phyloP scores from a whole-genome alignment of 2,888 invertebrate species.

The Acronicta aceris region DNA sequence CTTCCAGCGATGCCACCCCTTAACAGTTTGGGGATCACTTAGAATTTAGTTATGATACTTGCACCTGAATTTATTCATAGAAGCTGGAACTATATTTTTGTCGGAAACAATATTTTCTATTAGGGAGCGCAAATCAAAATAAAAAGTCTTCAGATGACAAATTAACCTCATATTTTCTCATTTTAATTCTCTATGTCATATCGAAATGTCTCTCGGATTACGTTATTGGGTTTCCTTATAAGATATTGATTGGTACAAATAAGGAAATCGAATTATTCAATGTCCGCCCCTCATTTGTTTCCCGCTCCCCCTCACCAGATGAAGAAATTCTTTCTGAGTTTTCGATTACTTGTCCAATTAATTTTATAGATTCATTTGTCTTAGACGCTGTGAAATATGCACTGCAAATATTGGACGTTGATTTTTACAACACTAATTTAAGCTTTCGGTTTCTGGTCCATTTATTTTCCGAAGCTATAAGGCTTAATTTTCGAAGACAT shows the following conservation, averaged over 20 bases:
- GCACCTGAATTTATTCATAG: slow-evolving; percentile 72
- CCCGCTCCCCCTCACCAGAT: slow-evolving; percentile 84
- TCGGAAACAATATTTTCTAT: not conserved
- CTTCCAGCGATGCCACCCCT: slow-evolving; percentile 77
- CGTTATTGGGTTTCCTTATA: slow-evolving; percentile 82
- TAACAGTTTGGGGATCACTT: slow-evolving; percentile 80
- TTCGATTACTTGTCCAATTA: slow-evolving; percentile 90
- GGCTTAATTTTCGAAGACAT: not conserved
- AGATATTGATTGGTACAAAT: slow-evolving; percentile 88
- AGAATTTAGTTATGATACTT: slow-evolving; percentile 76
- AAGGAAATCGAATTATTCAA: slow-evolving; percentile 90
- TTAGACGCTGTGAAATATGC: slow-evolving; percentile 81
- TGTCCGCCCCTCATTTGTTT: slow-evolving; percentile 89
- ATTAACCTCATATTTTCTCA: slow-evolving; percentile 32
- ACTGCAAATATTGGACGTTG: slow-evolving; percentile 61
- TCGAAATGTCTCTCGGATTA: slow-evolving; percentile 66
- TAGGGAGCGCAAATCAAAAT: slow-evolving; percentile 7
- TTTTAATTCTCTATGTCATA: slow-evolving; percentile 57
- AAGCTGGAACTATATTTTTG: slow-evolving; percentile 38
- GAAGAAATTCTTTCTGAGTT: slow-evolving; percentile 89
- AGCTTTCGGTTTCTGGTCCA: slow-evolving; percentile 26
- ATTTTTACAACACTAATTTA: slow-evolving; percentile 52
- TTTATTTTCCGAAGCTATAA: slow-evolving; percentile 25
- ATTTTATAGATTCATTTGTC: slow-evolving; percentile 89
- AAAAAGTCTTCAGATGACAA: slow-evolving; percentile 23